Evolutionary conservation across 2,888 invertebrate species (phyloP).

Genomic region (Amorpha juglandis): DNA sequence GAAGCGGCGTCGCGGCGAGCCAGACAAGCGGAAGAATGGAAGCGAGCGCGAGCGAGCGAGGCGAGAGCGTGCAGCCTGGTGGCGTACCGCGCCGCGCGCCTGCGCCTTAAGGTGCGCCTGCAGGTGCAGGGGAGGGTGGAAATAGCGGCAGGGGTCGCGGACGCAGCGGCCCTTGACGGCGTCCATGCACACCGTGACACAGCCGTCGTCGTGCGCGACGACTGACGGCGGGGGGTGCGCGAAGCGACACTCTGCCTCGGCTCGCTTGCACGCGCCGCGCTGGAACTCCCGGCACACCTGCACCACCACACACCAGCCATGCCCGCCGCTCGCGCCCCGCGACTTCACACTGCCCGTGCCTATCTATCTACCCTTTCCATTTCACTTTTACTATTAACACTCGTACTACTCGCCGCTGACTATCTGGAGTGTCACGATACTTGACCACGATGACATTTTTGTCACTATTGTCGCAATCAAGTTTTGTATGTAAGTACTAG

Average conservation of each 20-base stretch:
- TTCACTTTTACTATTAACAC: constrained; percentile 33
- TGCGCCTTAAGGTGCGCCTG: constrained; percentile 99
- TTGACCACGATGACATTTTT: constrained; percentile 17
- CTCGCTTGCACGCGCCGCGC: constrained; percentile 99
- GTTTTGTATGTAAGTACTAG: not conserved
- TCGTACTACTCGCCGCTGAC: constrained; percentile 35
- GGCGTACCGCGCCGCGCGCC: constrained; percentile 96
- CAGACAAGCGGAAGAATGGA: constrained; percentile 81
- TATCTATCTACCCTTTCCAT: constrained; percentile 36
- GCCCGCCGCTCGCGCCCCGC: constrained; percentile 62
- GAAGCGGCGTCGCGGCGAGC: constrained; percentile 82
- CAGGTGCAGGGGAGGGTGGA: constrained; percentile 99
- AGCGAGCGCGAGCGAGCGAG: constrained; percentile 81
- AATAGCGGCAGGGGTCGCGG: constrained; percentile 99
- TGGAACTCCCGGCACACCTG: constrained; percentile 99
- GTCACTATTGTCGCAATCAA: constrained; percentile 5
- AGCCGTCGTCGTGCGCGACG: constrained; percentile 98
- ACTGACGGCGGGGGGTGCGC: constrained; percentile 99
- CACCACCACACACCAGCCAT: constrained; percentile 83
- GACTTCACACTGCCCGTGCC: constrained; percentile 42
- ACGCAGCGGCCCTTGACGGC: constrained; percentile 99
- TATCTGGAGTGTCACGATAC: not conserved
- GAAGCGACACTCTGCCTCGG: constrained; percentile 99
- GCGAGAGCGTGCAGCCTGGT: constrained; percentile 85
- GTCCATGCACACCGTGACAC: constrained; percentile 99